Evolutionary conservation across 2,113 vertebrate species (phyloP), one percentile per base, ranked within the genome.

Genomic region (Falcunculus frontatus): DNA sequence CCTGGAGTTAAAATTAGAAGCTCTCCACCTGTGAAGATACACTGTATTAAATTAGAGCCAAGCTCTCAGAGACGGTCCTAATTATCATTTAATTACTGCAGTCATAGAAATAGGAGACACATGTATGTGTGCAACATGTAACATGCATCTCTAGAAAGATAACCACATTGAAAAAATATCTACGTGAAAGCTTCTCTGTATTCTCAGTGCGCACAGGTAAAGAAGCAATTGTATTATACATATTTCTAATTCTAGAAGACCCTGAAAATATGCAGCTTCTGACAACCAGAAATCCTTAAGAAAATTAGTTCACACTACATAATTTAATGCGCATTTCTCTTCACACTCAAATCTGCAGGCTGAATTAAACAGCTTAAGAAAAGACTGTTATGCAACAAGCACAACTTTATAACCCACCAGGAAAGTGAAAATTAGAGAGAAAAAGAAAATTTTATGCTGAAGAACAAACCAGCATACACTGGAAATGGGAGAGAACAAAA

Each of bases 351-450:
- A 88, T 56, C 50, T 52, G 42, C 52, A 90, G 75, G 64, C 68
- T 89, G 73, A 92, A 90, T 67, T 88, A 86, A 95, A 70, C 7
- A 95, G 35, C 39, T 70, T 63, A 89, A 77, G 52, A 89, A 88
- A 89, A 92, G 44, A 1, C 7, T 1, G 4, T 74, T 92, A 70
- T 46, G 47, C 55, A 93, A 91, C 55, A 80, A 78, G 59, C 60
- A 64, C 23, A 74, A 86, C 17, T 89, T 83, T 44, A 69, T 14
- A 81, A 89, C 13, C 35, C 25, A 73, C 7, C 26, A 81, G 26
- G 22, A 67, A 89, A 87, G 20, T 27, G 11, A 82, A 91, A 96
- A 84, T 5, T 19, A 59, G 50, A 92, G 12, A 47, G 37, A 77
- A 41, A 93, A 86, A 35, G 16, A 27, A 42, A 68, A 49, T 67